A percentile compares a stretch with the other conserved stretches of the same genome.
These are phyloP conservation scores for Micrastur ruficollis DNA, from an alignment of 2,797 vertebrate species.

Conservation along the genomic window DNA sequence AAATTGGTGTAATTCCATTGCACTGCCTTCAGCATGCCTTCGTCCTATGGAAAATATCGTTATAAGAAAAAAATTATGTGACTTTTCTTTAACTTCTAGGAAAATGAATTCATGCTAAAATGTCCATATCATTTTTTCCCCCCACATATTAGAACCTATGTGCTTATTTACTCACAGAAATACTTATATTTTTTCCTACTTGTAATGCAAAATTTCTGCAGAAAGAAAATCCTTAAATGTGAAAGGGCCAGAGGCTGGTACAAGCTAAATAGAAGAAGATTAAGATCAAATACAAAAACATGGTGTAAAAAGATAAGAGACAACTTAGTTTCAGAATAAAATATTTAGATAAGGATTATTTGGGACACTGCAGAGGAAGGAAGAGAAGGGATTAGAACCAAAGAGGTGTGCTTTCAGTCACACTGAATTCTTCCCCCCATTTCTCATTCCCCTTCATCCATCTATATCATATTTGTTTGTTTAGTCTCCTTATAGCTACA, in stretches of 20 bases:
- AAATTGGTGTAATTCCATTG: neutral
- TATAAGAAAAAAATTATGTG: neutral
- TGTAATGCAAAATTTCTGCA: neutral
- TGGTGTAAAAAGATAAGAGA: neutral
- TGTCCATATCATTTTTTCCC: neutral
- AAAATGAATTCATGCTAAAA: neutral
- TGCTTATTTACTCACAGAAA: neutral
- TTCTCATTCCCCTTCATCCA: neutral
- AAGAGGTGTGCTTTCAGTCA: neutral
- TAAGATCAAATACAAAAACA: conserved; percentile 6
- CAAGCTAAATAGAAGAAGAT: neutral
- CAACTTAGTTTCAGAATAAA: neutral
- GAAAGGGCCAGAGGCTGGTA: neutral
- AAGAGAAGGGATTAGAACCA: neutral
- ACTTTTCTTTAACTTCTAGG: neutral
- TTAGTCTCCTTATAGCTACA: neutral
- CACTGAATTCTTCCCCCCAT: neutral
- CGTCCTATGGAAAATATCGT: neutral
- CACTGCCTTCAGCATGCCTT: neutral
- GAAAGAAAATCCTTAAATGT: neutral
- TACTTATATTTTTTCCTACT: neutral
- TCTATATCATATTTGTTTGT: neutral
- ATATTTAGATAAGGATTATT: conserved; percentile 1
- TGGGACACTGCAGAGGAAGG: neutral
- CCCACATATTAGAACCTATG: neutral